Conservation (phyloP, 2,888 invertebrate species). For the Quadroppia sp. region DNA sequence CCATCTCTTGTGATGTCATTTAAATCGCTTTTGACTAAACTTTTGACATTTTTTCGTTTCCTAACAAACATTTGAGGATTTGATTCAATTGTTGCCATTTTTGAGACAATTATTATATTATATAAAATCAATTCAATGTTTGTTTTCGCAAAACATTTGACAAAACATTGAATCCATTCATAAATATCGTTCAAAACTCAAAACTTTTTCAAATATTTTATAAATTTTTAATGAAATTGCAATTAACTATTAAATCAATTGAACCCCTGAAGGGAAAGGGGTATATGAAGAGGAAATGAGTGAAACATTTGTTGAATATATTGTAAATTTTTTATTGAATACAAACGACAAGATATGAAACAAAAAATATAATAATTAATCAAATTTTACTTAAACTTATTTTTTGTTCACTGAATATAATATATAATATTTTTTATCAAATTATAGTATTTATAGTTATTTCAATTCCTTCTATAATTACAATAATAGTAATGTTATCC, state of each 20-base stretch:
- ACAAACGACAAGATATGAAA: conserved; percentile 25
- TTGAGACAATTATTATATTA: background rate
- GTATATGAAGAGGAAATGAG: background rate
- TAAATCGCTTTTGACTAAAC: background rate
- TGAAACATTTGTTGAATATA: background rate
- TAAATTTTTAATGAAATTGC: too few relatives aligned
- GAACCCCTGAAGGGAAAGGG: too few relatives aligned
- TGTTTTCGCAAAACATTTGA: too few relatives aligned
- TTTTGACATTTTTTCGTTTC: background rate
- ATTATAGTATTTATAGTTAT: background rate
- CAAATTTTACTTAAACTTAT: conserved; percentile 8
- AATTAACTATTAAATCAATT: too few relatives aligned
- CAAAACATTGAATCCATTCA: too few relatives aligned
- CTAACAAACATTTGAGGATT: background rate
- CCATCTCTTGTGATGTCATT: background rate
- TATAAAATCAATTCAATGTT: background rate
- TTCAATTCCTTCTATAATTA: background rate
- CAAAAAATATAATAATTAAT: background rate
- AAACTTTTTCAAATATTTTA: too few relatives aligned
- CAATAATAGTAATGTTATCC: background rate
- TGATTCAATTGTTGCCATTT: background rate
- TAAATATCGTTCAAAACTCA: too few relatives aligned
- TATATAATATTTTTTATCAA: conserved; percentile 14
- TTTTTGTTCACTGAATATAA: background rate
- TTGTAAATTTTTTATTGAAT: conserved; percentile 17